Conservation (phyloP, 2,113 vertebrate genomes). For the Suncus etruscus region DNA sequence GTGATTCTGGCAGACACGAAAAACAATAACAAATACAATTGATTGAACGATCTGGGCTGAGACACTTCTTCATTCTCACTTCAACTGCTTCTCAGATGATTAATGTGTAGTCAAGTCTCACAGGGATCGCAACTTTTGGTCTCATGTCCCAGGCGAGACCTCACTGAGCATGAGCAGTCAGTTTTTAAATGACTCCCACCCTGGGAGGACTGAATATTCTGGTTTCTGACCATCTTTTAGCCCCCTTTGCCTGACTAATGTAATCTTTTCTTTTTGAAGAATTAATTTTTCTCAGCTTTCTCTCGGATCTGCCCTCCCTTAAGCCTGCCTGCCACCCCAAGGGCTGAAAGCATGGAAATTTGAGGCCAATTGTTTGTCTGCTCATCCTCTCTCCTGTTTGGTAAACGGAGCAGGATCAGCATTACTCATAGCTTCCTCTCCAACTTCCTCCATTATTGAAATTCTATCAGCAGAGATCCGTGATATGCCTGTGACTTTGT, state of each 20-base stretch:
- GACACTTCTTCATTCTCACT: no score
- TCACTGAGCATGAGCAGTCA: neutral
- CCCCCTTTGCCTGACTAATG: slow-evolving; percentile 1
- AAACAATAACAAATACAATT: neutral
- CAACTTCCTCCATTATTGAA: neutral
- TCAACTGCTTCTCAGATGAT: no score
- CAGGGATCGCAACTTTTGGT: neutral
- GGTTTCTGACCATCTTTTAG: slow-evolving; percentile 42
- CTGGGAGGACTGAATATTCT: slow-evolving; percentile 21
- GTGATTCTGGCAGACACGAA: slow-evolving; percentile 19
- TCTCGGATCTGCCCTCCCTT: neutral
- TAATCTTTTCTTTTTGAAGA: slow-evolving; percentile 24
- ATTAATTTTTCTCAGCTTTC: slow-evolving; percentile 46
- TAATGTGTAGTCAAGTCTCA: neutral
- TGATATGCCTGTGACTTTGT: neutral
- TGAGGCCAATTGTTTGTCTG: slow-evolving; percentile 45
- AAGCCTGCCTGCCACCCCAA: neutral
- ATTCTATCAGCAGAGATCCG: neutral
- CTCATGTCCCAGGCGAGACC: neutral
- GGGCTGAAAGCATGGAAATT: slow-evolving; percentile 10
- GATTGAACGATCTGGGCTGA: slow-evolving; percentile 4
- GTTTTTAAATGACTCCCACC: slow-evolving; percentile 3
- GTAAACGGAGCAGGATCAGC: slow-evolving; percentile 13
- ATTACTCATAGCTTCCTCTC: slow-evolving; percentile 8
- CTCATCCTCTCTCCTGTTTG: slow-evolving; percentile 36